These are phyloP conservation scores for Sminthurides bifidus DNA, from an alignment of 1,140 invertebrate species.

Conservation along the genomic window DNA sequence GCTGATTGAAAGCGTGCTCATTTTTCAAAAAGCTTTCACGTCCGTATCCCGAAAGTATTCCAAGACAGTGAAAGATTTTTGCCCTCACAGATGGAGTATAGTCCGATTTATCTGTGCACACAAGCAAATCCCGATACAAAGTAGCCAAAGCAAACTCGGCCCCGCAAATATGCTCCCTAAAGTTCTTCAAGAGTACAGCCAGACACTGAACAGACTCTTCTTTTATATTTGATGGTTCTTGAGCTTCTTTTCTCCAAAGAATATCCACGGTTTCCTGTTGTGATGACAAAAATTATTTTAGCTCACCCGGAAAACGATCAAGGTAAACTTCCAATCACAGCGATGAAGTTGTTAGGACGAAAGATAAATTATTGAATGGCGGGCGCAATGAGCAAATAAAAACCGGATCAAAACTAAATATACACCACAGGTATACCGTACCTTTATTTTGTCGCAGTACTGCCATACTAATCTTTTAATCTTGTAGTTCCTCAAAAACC, in stretches of 20 bases:
- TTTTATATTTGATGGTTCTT: constrained; percentile 20
- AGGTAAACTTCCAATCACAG: background rate
- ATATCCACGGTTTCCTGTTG: constrained; percentile 9
- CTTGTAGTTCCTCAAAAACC: no score
- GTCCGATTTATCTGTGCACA: constrained; percentile 8
- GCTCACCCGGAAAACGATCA: background rate
- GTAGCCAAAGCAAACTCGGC: constrained; percentile 7
- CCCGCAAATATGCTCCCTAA: background rate
- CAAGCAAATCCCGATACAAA: constrained; percentile 16
- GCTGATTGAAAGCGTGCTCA: background rate
- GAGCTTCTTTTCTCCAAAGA: constrained; percentile 12
- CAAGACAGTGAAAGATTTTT: constrained; percentile 25
- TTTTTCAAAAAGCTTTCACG: background rate
- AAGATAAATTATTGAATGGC: no score
- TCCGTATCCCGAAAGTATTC: constrained; percentile 7
- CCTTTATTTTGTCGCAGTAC: no score
- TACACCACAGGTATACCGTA: no score
- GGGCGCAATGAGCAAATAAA: no score
- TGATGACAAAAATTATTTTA: no score
- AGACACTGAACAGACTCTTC: constrained; percentile 16
- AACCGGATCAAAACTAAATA: no score
- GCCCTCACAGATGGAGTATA: constrained; percentile 28
- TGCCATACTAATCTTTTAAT: no score
- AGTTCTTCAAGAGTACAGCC: constrained; percentile 13
- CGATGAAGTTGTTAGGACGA: no score